Evolutionary conservation across 2,113 vertebrate genomes (phyloP), one percentile per base, ranked within the genome.

Genomic region (Perca flavescens): DNA sequence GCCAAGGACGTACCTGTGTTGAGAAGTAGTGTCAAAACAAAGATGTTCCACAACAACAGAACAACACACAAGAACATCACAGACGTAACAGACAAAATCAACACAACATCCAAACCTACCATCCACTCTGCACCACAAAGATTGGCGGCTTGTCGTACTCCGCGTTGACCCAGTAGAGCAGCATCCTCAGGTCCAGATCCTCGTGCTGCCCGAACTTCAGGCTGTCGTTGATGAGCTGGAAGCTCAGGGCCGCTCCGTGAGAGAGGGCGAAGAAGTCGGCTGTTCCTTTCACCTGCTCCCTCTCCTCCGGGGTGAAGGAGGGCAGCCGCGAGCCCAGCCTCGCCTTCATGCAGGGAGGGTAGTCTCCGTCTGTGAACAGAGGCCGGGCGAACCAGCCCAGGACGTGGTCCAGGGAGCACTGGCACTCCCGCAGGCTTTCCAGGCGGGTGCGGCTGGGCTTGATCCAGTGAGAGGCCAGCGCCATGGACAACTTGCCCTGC

Each of bases 111-210:
- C 11, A 4, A 22, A 90, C 92, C 31, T 67, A 94, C 98, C 98
- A 99, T n/a, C 98, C 96, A n/a, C 96, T 99, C 91, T 99, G 97
- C 90, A 98, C 97, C 89, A 99, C 96, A 80, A 99, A 97, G 91
- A 99, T 96, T 25, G 93, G 93, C 0, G 98, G 97, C 46, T 93
- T 95, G 93, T 98, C 95, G 80, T 99, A 99, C 93, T 99, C 97
- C 0, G 87, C 93, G 60, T 89, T 95, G 88, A 99, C 95, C 98
- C 98, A 99, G 93, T 96, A 98, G 15, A 99, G 97, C 56, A 99
- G 94, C 90, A 96, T 97, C 82, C 98, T 95, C 84, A 99, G 92
- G 91, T 96, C 97, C 87, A 98, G 94, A 13, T 97, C 97, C 92
- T 99, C 97, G n/a, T 91, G 56, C 82, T 99, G 98, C 46, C 93